phyloP scores from a whole-genome alignment of 2,888 invertebrate genomes.

The Pachycephus smyrnensis region DNA sequence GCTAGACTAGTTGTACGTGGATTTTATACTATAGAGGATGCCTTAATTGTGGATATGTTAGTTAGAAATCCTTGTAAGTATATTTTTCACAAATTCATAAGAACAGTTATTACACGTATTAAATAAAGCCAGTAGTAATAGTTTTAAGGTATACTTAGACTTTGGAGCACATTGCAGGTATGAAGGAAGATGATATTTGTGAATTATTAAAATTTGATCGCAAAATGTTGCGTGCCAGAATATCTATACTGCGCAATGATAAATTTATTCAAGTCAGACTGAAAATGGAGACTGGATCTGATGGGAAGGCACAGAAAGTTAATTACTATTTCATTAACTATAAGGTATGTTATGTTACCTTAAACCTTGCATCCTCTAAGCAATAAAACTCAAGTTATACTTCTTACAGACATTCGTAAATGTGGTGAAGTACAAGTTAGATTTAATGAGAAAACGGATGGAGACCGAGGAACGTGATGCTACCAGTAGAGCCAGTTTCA shows the following conservation, averaged over 20 bases:
- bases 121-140: background rate
- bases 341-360: constrained; percentile 69
- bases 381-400: constrained; percentile 15
- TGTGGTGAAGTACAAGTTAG: constrained; percentile 97
- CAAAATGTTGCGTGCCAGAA: constrained; percentile 90
- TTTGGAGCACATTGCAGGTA: constrained; percentile 68
- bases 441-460: constrained; percentile 94
- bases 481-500: constrained; percentile 94
- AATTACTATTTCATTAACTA: constrained; percentile 99
- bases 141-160: background rate
- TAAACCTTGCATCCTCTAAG: background rate
- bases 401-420: constrained; percentile 85
- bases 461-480: constrained; percentile 96
- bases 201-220: constrained; percentile 93
- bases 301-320: constrained; percentile 95
- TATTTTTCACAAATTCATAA: background rate
- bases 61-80: constrained; percentile 91
- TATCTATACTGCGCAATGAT: constrained; percentile 88
- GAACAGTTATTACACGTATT: background rate
- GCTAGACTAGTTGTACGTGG: constrained; percentile 92
- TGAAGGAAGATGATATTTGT: constrained; percentile 91
- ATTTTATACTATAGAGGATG: constrained; percentile 94
- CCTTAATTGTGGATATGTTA: constrained; percentile 94
- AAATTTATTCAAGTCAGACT: constrained; percentile 93
- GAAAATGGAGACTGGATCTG: constrained; percentile 94